Base-by-base conservation (phyloP, 2,113 vertebrate species). In the Phylloscopus whistleri region DNA sequence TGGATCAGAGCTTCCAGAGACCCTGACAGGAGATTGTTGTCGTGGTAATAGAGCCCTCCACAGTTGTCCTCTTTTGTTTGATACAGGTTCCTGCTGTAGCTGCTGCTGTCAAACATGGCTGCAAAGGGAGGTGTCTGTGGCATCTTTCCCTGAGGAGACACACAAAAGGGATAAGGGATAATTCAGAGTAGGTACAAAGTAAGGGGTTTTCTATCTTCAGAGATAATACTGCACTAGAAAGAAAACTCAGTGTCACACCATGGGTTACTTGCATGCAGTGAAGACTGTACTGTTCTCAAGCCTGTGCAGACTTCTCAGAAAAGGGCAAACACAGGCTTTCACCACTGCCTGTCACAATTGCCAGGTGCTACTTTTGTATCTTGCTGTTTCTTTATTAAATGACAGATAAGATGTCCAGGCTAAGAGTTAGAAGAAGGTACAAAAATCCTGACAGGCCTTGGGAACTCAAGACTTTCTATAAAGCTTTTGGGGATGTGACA, bases 1-100 rank as follows among this genome's bases (percentile, higher is more conserved):
- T 98, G 98, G 89, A 99, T 98, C 89, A 99, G 98, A 64, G 99
- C 99, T 98, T 99, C 99, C 97, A 99, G 97, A 70, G 99, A 99
- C 10, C 99, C 99, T 0, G 99, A 99, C 33, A 98, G 98, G 84
- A 99, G 98, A 96, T 98, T 98, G 98, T 99, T 99, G 87, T 99
- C 99, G 69, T 99, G 98, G 90, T 99, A 99, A 96, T 92, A 98
- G 26, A 99, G 96, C 35, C 98, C 99, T 16, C 97, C 97, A 77
- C 97, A 98, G 95, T 95, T 97, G 52, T 98, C 98, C 39, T 99
- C 99, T 74, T 98, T 97, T 43, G 97, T 96, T 97, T 98, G 98
- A 92, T 98, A 99, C 28, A 99, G 93, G 96, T 99, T 99, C 84
- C 98, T 98, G 97, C 98, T 99, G 95, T 98, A 99, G 87, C 98